A percentile compares a stretch with the other conserved stretches of the same genome.
phyloP scores from a whole-genome alignment of 2,113 vertebrate species.

The Carollia perspicillata region DNA sequence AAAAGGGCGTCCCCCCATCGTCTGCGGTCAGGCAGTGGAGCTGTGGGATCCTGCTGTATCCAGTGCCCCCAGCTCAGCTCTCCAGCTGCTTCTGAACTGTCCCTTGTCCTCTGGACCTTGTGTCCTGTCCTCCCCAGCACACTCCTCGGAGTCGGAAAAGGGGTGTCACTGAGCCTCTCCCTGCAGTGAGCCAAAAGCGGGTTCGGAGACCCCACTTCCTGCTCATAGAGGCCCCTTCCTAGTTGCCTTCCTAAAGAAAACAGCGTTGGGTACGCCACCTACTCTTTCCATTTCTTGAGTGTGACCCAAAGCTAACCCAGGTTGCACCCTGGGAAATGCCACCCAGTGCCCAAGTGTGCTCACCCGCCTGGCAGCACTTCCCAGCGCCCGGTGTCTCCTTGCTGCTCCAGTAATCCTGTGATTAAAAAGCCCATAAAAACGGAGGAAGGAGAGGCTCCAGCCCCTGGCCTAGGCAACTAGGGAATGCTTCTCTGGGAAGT shows the following conservation, averaged over 20 bases:
- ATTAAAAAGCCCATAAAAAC: constrained; percentile 17
- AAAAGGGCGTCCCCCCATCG: neutral
- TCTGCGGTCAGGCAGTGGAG: neutral
- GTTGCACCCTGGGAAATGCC: neutral
- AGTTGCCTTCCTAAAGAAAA: neutral
- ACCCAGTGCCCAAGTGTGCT: neutral
- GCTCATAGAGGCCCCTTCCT: neutral
- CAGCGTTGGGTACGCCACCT: neutral
- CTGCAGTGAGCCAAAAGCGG: neutral
- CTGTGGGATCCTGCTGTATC: neutral
- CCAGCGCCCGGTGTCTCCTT: neutral
- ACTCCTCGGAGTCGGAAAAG: neutral
- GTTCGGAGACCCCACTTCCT: neutral
- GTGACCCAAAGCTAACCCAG: neutral
- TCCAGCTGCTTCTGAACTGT: neutral
- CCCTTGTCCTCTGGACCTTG: neutral
- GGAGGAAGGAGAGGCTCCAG: neutral
- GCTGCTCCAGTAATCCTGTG: constrained; percentile 46
- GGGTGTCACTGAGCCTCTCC: neutral
- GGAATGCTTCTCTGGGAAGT: constrained; percentile 42
- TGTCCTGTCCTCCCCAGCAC: neutral
- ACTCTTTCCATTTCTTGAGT: neutral
- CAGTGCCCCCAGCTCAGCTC: neutral
- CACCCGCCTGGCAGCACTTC: neutral
- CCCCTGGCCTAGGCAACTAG: neutral